Base-by-base conservation (phyloP, 2,113 vertebrate species). In the Ailurus styani region DNA sequence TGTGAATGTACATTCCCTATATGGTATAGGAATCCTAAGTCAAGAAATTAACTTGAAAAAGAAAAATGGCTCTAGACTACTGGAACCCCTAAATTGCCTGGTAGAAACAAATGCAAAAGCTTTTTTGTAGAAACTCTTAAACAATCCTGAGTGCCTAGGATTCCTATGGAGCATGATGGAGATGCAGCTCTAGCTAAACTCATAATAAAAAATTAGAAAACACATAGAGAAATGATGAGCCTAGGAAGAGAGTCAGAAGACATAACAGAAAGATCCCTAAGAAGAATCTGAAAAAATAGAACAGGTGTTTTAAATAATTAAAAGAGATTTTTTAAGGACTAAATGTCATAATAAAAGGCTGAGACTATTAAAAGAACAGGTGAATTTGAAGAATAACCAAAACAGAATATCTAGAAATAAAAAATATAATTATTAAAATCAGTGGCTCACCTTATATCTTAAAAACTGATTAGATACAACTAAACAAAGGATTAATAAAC, bases 391-490 rank as follows among this genome's bases (percentile, higher is more conserved):
- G 94, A 91, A 45, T 14, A 95, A 29, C 20, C 54, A 87, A 70
- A 78, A 88, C n/a, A 27, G 5, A 96, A 68, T 85, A 82, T 91
- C 31, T 91, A 72, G 34, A 94, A 91, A 89, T 82, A 57, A 52
- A 95, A 57, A 86, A 78, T 31, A 85, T 45, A 70, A 62, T 94
- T 85, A 84, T 55, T 87, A 82, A 81, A 95, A 75, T 77, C 17
- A 95, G 0, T 45, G 21, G 68, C 62, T 79, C 31, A n/a, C 15
- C 91, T 95, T 82, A 45, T 72, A 4, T 21, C 25, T 81, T 83
- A 90, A 90, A 95, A 91, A 66, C 40, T 64, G 15, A 82, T 93
- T 72, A 96, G 89, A 85, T 72, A 88, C 52, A 95, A 86, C 42
- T 83, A 62, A 86, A 81, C 55, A 93, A 72, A 96, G 72, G 91